Conservation (phyloP, 2,888 invertebrate species). For the Cheilosia soror region DNA sequence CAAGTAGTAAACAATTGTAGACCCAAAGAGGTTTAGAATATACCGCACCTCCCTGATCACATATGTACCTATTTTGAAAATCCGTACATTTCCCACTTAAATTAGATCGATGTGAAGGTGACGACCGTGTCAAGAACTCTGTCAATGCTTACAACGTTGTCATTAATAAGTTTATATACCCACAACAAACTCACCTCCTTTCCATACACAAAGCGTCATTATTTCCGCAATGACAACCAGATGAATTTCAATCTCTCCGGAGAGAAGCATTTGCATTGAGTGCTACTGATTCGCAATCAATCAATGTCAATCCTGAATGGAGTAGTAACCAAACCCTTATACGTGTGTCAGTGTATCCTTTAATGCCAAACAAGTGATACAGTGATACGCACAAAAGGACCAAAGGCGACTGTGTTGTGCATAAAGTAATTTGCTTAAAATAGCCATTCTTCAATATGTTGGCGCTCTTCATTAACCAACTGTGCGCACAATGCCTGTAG, state of each 20-base stretch:
- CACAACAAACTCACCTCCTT: slow-evolving; percentile 1
- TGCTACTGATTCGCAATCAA: slow-evolving; percentile 63
- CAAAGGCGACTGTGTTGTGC: slow-evolving; percentile 33
- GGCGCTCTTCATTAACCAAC: slow-evolving; percentile 63
- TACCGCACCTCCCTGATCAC: too few species aligned
- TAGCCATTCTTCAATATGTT: slow-evolving; percentile 68
- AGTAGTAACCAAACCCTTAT: slow-evolving; percentile 51
- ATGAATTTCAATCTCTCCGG: slow-evolving; percentile 36
- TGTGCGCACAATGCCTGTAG: slow-evolving; percentile 7
- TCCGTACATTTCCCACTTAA: not conserved
- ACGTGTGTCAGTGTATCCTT: slow-evolving; percentile 33
- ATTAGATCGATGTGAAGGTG: not conserved
- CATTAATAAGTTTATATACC: slow-evolving; percentile 18
- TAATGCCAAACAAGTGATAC: not conserved
- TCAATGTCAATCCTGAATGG: slow-evolving; percentile 67
- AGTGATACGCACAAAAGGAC: slow-evolving; percentile 43
- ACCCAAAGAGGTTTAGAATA: too few species aligned
- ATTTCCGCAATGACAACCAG: slow-evolving; percentile 40
- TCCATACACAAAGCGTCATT: slow-evolving; percentile 33
- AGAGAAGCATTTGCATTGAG: slow-evolving; percentile 65
- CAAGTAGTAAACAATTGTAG: too few species aligned
- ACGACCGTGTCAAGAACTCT: slow-evolving; percentile 1
- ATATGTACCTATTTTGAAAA: too few species aligned
- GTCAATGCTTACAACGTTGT: slow-evolving; percentile 34
- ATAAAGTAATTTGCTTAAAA: slow-evolving; percentile 72